Evolutionary conservation across 1,140 invertebrate genomes (phyloP).

Genomic region (Sycobia sp.): DNA sequence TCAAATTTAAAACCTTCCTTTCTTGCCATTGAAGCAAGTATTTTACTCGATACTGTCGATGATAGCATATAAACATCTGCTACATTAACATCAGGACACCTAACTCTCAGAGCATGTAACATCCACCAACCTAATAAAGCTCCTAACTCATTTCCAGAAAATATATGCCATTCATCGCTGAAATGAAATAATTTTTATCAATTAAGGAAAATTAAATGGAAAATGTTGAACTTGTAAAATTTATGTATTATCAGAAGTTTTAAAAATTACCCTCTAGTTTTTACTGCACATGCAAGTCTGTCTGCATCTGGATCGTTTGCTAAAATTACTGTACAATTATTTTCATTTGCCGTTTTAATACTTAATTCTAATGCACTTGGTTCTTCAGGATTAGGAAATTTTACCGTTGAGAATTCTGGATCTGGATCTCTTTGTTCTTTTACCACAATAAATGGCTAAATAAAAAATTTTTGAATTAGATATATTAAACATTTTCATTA

Average conservation of each 20-base stretch:
- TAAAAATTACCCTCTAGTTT: slow-evolving; percentile 60
- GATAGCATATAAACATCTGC: slow-evolving; percentile 80
- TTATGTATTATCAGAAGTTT: slow-evolving; percentile 9
- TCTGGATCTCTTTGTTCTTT: slow-evolving; percentile 85
- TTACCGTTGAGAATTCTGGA: slow-evolving; percentile 96
- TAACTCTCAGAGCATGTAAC: slow-evolving; percentile 66
- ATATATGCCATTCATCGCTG: slow-evolving; percentile 85
- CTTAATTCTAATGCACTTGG: slow-evolving; percentile 86
- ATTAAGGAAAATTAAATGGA: not conserved
- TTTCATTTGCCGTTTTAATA: slow-evolving; percentile 79
- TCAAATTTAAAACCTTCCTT: slow-evolving; percentile 84
- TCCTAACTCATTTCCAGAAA: slow-evolving; percentile 95
- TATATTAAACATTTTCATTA: not conserved
- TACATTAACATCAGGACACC: slow-evolving; percentile 59
- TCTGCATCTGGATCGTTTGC: slow-evolving; percentile 99
- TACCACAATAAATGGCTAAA: slow-evolving; percentile 76
- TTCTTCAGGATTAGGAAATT: slow-evolving; percentile 98
- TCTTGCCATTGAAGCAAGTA: slow-evolving; percentile 82
- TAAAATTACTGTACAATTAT: slow-evolving; percentile 77
- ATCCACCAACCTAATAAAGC: slow-evolving; percentile 96
- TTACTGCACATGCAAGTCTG: slow-evolving; percentile 90
- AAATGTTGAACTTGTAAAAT: not conserved
- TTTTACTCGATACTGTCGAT: slow-evolving; percentile 97
- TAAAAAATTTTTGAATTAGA: slow-evolving; percentile 24
- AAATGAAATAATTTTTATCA: slow-evolving; percentile 10